Evolutionary conservation across 2,888 invertebrate species (phyloP).

Genomic region (Hofmannophila pseudospretella): DNA sequence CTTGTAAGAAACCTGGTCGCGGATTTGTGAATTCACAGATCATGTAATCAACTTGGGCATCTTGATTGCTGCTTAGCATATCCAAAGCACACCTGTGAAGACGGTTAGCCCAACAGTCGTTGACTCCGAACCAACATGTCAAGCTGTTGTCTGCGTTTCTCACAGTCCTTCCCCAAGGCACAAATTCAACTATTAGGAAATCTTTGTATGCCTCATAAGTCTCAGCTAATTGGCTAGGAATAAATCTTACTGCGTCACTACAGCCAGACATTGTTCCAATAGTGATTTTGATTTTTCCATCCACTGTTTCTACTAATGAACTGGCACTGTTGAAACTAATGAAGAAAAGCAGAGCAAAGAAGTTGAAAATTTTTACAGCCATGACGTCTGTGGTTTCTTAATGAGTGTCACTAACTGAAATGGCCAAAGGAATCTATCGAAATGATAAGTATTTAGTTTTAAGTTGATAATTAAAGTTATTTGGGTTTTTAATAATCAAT

Average conservation of each 20-base stretch:
- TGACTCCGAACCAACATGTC: slow-evolving; percentile 42
- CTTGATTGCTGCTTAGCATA: slow-evolving; percentile 39
- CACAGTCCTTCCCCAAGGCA: slow-evolving; percentile 66
- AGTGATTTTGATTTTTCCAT: slow-evolving; percentile 53
- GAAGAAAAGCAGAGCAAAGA: background rate
- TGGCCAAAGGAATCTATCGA: background rate
- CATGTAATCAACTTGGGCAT: slow-evolving; percentile 56
- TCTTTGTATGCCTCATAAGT: slow-evolving; percentile 44
- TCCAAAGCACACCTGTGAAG: slow-evolving; percentile 57
- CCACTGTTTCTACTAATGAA: slow-evolving; percentile 31
- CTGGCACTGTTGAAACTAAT: slow-evolving; percentile 15
- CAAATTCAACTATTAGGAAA: slow-evolving; percentile 52
- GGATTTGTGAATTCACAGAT: slow-evolving; percentile 51
- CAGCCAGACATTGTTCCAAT: slow-evolving; percentile 53
- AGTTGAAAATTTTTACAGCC: background rate
- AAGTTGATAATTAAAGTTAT: background rate
- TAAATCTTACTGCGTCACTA: slow-evolving; percentile 45
- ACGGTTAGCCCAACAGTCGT: slow-evolving; percentile 64
- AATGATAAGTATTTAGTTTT: background rate
- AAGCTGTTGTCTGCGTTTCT: slow-evolving; percentile 29
- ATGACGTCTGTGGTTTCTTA: background rate
- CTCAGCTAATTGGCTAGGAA: slow-evolving; percentile 38
- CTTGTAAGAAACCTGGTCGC: slow-evolving; percentile 29
- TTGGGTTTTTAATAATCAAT: background rate
- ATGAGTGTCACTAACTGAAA: background rate